These are phyloP conservation scores for Dicentrarchus labrax DNA, from an alignment of 2,113 vertebrate species.

Conservation along the genomic window DNA sequence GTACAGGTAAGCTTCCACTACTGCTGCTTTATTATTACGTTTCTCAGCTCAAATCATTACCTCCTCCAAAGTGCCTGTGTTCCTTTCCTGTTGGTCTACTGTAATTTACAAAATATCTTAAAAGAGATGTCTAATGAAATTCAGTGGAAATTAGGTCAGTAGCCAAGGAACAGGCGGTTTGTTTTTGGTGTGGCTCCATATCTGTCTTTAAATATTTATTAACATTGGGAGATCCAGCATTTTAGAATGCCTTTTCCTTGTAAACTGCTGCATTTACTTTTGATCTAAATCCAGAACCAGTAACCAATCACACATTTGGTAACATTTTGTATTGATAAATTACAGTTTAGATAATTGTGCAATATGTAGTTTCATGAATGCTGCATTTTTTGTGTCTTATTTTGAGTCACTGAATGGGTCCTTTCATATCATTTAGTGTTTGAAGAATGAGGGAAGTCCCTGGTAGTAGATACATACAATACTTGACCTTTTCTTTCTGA, in stretches of 20 bases:
- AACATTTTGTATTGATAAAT: neutral
- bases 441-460: neutral
- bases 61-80: neutral
- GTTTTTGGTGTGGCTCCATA: neutral
- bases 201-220: neutral
- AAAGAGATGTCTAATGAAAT: neutral
- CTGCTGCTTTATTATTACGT: neutral
- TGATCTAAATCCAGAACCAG: neutral
- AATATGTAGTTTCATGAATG: neutral
- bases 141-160: neutral
- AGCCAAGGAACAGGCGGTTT: neutral
- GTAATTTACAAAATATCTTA: neutral
- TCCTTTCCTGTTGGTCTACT: neutral
- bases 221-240: neutral
- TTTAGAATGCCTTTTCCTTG: neutral
- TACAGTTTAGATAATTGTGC: neutral
- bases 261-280: neutral
- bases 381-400: neutral
- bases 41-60: neutral
- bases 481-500: neutral
- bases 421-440: neutral
- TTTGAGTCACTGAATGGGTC: neutral
- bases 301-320: neutral
- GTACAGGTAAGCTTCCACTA: slow-evolving; percentile 85
- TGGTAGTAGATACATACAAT: too few relatives aligned